A percentile compares a stretch with the other conserved stretches of the same genome.
Conservation (phyloP, 1,140 invertebrate genomes). For the Anastrepha ludens region DNA sequence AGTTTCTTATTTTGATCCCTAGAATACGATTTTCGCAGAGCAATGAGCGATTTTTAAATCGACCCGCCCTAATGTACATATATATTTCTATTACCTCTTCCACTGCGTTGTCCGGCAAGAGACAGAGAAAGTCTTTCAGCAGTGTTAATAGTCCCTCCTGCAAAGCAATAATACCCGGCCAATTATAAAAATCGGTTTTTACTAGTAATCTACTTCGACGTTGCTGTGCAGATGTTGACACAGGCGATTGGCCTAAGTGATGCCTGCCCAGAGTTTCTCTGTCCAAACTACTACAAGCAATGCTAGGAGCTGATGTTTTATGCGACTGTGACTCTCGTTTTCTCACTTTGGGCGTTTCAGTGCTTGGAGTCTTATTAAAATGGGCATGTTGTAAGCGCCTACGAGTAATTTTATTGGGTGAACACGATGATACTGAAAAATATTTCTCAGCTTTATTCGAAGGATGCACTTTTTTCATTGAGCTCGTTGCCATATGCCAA, state of each 20-base stretch:
- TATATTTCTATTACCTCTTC: constrained; percentile 61
- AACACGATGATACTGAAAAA: neutral
- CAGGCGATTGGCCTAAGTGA: neutral
- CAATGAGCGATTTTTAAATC: no score
- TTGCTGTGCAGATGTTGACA: constrained; percentile 36
- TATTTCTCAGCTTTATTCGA: neutral
- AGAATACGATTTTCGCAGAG: no score
- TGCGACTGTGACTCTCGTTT: neutral
- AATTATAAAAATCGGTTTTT: constrained; percentile 69
- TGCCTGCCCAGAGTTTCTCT: neutral
- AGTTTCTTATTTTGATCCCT: no score
- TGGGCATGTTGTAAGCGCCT: neutral
- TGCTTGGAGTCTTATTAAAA: neutral
- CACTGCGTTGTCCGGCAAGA: constrained; percentile 68
- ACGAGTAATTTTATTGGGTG: constrained; percentile 8
- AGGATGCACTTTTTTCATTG: neutral
- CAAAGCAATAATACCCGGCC: constrained; percentile 65
- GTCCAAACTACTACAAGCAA: neutral
- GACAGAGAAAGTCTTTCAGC: constrained; percentile 70
- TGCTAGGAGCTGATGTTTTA: neutral
- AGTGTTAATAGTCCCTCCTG: constrained; percentile 67
- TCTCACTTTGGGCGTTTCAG: neutral
- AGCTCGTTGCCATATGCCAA: neutral
- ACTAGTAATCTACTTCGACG: constrained; percentile 59
- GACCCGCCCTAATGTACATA: no score